Evolutionary conservation across 2,888 invertebrate species (phyloP), one percentile per base, ranked within the genome.

Genomic region (Tetranychus truncatus): DNA sequence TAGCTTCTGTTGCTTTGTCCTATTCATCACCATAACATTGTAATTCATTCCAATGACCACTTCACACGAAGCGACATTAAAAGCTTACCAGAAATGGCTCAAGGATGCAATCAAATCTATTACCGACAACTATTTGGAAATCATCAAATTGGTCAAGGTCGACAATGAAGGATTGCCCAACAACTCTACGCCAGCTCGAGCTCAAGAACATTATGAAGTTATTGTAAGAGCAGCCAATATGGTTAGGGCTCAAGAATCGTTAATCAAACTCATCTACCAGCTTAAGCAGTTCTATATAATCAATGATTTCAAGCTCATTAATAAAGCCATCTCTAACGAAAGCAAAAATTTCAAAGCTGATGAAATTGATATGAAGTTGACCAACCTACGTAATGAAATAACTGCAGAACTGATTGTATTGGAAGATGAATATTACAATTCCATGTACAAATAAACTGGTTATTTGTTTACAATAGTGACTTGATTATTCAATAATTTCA

Each of bases 21-120:
- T 66, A 6, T 66, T 66, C 18, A 18, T 65, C 9, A 34, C 34
- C 34, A 34, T 34, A 34, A 34, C 34, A 34, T 34, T 34, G 34
- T 3, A 71, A 6, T 5, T 34, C 34, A 34, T 34, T 34, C 34
- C 34, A 8, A 74, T 74, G 74, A 67, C 67, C 18, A 21, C 71
- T n/a, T 45, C 73, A 15, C 75, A 96, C 84, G 95, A 96, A 85
- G 94, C 95, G 18, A 85, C 95, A 55, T 84, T 97, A 15, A 95
- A 95, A 84, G 95, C 95, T 0, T 97, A 96, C 83, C 91, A 93
- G 77, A 92, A 92, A 21, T 86, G 95, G 76, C 85, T 97, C 72
- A 95, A 95, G 83, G 95, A 96, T 83, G 96, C 95, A 84, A 91
- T 96, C 0, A 93, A 92, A 83, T 94, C 95, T 79, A 95, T 99